These are phyloP conservation scores for Parus major DNA, from an alignment of 2,113 vertebrate genomes.

Conservation along the genomic window DNA sequence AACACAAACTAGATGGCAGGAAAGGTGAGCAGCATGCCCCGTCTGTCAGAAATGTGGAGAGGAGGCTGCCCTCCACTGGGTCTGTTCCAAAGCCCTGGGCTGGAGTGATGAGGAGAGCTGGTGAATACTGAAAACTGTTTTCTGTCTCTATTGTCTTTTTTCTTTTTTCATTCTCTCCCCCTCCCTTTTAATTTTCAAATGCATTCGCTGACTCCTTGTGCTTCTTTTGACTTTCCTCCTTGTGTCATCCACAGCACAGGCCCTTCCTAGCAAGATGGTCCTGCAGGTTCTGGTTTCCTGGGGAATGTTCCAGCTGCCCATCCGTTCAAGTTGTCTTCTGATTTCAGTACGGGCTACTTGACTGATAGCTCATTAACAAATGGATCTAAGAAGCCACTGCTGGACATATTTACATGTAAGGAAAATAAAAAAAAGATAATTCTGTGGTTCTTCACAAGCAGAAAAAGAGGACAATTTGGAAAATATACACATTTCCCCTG, in stretches of 20 bases:
- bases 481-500: background rate
- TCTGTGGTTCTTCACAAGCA: background rate
- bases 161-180: background rate
- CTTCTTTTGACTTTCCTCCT: background rate
- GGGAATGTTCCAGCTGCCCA: background rate
- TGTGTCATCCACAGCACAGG: background rate
- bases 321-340: background rate
- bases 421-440: background rate
- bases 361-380: background rate
- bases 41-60: slow-evolving; percentile 44
- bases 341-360: background rate
- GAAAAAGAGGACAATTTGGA: background rate
- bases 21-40: slow-evolving; percentile 38
- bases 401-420: background rate
- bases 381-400: background rate
- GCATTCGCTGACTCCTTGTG: background rate
- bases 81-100: slow-evolving; percentile 47
- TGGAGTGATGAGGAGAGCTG: slow-evolving; percentile 44
- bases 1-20: slow-evolving; percentile 57
- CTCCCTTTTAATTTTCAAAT: background rate
- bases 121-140: slow-evolving; percentile 56
- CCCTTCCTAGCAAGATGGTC: background rate
- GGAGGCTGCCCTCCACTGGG: slow-evolving; percentile 51
- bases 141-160: background rate
- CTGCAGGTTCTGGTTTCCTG: background rate